Evolutionary conservation across 1,140 invertebrate species (phyloP).

Genomic region (Sinella curviseta): DNA sequence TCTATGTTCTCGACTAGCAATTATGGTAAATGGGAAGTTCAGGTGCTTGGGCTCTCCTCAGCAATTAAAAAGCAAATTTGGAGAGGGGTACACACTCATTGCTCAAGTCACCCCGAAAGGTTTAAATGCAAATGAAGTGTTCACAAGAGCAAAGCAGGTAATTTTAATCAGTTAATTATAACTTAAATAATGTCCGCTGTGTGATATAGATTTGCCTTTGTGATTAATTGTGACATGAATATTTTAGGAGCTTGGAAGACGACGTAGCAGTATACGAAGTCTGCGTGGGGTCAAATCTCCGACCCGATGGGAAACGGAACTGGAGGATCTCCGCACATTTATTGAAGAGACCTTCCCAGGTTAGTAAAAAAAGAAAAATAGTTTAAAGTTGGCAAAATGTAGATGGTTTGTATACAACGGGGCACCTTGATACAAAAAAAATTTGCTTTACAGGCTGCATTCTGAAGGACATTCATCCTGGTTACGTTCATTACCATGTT

Average conservation of each 20-base stretch:
- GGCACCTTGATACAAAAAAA: background rate
- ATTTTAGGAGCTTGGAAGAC: slow-evolving; percentile 37
- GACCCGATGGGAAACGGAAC: slow-evolving; percentile 42
- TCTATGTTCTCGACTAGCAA: slow-evolving; percentile 30
- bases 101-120: slow-evolving; percentile 28
- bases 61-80: slow-evolving; percentile 71
- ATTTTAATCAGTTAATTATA: no score
- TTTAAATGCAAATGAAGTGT: slow-evolving; percentile 32
- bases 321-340: slow-evolving; percentile 32
- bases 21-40: slow-evolving; percentile 60
- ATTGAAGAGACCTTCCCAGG: slow-evolving; percentile 36
- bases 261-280: slow-evolving; percentile 30
- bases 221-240: no score
- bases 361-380: background rate
- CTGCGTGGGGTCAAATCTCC: background rate
- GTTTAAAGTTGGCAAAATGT: background rate
- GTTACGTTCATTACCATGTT: slow-evolving; percentile 74
- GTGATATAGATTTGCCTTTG: no score
- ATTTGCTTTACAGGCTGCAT: slow-evolving; percentile 48
- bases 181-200: no score
- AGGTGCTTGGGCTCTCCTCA: slow-evolving; percentile 66
- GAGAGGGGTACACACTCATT: slow-evolving; percentile 69
- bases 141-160: slow-evolving; percentile 45
- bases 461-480: slow-evolving; percentile 70
- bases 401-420: background rate